Conservation (phyloP, 2,113 vertebrate genomes). For the Otis tarda region DNA sequence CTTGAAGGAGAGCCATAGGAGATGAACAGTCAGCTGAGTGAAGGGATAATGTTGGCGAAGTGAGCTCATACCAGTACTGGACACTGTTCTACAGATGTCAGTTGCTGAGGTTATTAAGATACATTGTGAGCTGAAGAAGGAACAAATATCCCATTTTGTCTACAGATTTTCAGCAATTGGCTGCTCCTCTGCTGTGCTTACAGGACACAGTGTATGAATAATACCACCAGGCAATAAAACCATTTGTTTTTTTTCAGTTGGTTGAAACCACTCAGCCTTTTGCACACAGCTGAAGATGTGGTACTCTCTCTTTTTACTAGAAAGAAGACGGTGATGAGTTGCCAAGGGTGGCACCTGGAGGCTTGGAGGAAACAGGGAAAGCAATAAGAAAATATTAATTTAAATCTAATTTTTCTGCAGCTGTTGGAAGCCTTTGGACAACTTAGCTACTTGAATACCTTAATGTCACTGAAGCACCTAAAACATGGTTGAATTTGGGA, state of each 20-base stretch:
- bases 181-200: neutral
- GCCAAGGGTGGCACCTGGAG: neutral
- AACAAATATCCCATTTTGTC: neutral
- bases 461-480: neutral
- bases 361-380: neutral
- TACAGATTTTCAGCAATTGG: neutral
- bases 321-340: neutral
- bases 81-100: neutral
- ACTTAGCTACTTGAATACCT: neutral
- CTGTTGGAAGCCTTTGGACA: constrained; percentile 20
- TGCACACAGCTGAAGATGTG: neutral
- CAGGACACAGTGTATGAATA: neutral
- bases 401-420: constrained; percentile 23
- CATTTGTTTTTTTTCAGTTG: neutral
- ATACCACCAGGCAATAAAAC: neutral
- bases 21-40: neutral
- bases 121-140: neutral
- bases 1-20: fast-evolving
- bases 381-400: constrained; percentile 12
- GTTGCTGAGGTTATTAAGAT: neutral
- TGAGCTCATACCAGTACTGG: neutral
- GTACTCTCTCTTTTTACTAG: neutral
- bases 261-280: neutral
- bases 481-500: neutral
- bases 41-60: neutral